A percentile compares a stretch with the other conserved stretches of the same genome.
Conservation (phyloP, 2,113 vertebrate species). For the Chaetops frenatus region DNA sequence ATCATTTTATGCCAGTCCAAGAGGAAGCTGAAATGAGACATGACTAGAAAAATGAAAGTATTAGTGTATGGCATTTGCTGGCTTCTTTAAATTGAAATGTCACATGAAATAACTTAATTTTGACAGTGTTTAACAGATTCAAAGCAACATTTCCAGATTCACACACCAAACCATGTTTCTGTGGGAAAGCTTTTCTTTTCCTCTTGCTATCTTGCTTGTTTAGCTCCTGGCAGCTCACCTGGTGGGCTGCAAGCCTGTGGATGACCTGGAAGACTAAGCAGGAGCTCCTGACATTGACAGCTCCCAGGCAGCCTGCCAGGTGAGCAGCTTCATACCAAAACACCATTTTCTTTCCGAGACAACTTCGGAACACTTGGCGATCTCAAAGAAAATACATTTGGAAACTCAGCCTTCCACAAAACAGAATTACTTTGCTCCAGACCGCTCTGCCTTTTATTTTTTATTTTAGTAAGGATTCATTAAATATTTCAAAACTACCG, state of each 20-base stretch:
- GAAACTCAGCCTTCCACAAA: not conserved
- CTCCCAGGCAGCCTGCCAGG: not conserved
- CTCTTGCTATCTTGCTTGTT: not conserved
- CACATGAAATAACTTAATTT: not conserved
- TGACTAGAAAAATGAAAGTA: not conserved
- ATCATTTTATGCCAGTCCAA: not conserved
- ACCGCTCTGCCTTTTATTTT: not conserved
- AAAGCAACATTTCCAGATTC: not conserved
- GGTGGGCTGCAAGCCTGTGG: not conserved
- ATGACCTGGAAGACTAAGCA: not conserved
- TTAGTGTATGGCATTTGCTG: not conserved
- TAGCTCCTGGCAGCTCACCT: constrained; percentile 14
- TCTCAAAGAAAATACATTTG: not conserved
- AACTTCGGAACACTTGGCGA: not conserved
- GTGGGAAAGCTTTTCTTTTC: not conserved
- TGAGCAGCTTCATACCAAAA: not conserved
- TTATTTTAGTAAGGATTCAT: not conserved
- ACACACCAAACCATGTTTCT: not conserved
- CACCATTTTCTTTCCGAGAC: not conserved
- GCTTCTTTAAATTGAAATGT: not conserved
- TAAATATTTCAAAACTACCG: not conserved
- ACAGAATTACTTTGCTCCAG: not conserved
- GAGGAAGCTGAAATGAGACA: not conserved
- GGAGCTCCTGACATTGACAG: not conserved
- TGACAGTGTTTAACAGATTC: not conserved